Evolutionary conservation across 1,140 invertebrate genomes (phyloP), one percentile per base, ranked within the genome.

Genomic region (Saccostrea cuccullata): DNA sequence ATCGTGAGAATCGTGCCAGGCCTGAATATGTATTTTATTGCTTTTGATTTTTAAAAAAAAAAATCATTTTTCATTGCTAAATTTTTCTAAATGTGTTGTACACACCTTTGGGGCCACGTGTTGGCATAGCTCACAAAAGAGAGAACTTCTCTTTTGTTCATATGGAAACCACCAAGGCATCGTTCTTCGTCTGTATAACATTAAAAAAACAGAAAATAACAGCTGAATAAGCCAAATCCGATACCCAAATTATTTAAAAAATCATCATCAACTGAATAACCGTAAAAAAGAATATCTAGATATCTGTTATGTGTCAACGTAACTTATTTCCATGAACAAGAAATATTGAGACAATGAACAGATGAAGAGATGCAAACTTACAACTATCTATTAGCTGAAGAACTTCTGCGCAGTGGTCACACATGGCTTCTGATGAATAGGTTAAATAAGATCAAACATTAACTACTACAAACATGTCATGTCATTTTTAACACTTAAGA

Each of bases 71-170:
- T 20, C 58, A 64, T 20, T 20, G n/a, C 15, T 64, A n/a, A 1
- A 64, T 64, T n/a, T 40, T 70, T 13, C 36, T 5, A n/a, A 55
- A 40, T 47, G 36, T 70, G 67, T 26, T 12, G 11, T n/a, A 82
- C 90, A 87, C 96, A 96, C 96, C 96, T 96, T 95, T 97, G 97
- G 86, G 96, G 96, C 97, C 97, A 97, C 55, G 96, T 96, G 91
- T 96, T 96, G 90, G 97, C 96, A 94, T 97, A 97, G 89, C 96
- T 95, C 90, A 97, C 95, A 86, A 97, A 96, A 86, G 95, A 96
- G 93, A 97, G 96, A 85, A 97, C 96, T 95, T 97, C 97, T 91
- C 95, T 96, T 93, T 95, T 94, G 89, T 91, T 93, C 87, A 95
- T 91, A 64, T 92, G 93, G 85, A 92, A 91, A 64, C 94, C 92